phyloP scores from a whole-genome alignment of 2,797 vertebrate genomes.

The Ptychobarbus kaznakovi region DNA sequence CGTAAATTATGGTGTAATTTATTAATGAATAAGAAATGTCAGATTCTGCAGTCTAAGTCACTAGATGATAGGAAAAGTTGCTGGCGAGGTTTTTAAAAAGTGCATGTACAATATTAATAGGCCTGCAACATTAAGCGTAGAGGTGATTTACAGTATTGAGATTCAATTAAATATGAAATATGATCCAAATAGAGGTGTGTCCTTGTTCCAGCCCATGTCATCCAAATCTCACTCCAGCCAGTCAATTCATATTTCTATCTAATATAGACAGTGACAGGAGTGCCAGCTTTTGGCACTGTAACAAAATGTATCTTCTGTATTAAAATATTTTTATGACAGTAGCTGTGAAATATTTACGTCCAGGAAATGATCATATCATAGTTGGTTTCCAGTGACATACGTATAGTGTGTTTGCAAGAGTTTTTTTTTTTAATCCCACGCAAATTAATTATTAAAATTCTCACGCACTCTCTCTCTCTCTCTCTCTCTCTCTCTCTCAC shows the following conservation, averaged over 20 bases:
- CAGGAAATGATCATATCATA: not conserved
- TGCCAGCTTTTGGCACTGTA: not conserved
- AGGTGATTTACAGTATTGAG: not conserved
- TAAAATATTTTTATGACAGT: not conserved
- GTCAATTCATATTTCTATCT: not conserved
- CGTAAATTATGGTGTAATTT: too few species aligned
- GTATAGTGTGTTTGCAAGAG: not conserved
- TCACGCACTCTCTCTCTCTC: not conserved
- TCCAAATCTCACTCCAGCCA: not conserved
- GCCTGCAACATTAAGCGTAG: not conserved
- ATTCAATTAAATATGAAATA: not conserved
- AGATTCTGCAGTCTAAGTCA: too few species aligned
- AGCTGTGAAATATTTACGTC: conserved; percentile 1
- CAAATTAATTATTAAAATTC: conserved; percentile 15
- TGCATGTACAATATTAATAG: not conserved
- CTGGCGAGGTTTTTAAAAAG: not conserved
- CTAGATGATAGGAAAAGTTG: not conserved
- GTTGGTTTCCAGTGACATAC: not conserved
- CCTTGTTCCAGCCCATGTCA: too few species aligned
- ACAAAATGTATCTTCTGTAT: not conserved
- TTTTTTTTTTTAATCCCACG: not conserved
- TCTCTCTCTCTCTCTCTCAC: not conserved
- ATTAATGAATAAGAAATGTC: too few species aligned
- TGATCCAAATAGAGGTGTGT: not conserved
- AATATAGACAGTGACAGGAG: not conserved